Evolutionary conservation across 2,113 vertebrate species (phyloP), one percentile per base, ranked within the genome.

Genomic region (Sphaerodactylus townsendi): DNA sequence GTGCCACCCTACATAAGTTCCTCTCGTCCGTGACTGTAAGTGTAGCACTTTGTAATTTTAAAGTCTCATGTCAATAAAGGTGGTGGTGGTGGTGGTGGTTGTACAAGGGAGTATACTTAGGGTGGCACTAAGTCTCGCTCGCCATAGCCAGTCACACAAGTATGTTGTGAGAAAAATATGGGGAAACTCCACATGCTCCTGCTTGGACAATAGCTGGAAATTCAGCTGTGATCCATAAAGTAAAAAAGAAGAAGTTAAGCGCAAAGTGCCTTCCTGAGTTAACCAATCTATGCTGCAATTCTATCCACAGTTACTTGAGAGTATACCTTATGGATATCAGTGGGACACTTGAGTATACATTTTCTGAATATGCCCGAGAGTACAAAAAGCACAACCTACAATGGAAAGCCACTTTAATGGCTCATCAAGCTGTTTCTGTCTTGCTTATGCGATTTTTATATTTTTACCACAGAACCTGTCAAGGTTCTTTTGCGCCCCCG

Each of bases 391-490:
- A 56, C 41, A 17, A 56, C 64, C 77, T 6, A 39, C 10, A 82
- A 82, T 79, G 39, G 23, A 85, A 85, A 64, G 62, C 85, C 83
- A 86, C 28, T 78, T 28, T 39, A 53, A 71, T 33, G 76, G 13
- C 66, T 74, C 70, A 69, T 25, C 80, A 59, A 3, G 0, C 21
- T 37, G 39, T 21, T 72, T 69, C 80, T 0, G 9, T 41, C 17
- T 14, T 59, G 50, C 6, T 15, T 10, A 37, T 75, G n/a, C 7
- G 35, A 35, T 72, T 64, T 72, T 66, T 4, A 35, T 23, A 30
- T 41, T 87, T 1, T 0, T 1, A 8, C 56, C 84, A n/a, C 64
- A 35, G 1, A 50, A 39, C 10, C 39, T 39, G 21, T 15, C 83
- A 83, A 71, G 83, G 33, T 19, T 0, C 0, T 41, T 46, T 2